Conservation (phyloP, 2,113 vertebrate genomes). For the Forbesichthys papilliferus region DNA sequence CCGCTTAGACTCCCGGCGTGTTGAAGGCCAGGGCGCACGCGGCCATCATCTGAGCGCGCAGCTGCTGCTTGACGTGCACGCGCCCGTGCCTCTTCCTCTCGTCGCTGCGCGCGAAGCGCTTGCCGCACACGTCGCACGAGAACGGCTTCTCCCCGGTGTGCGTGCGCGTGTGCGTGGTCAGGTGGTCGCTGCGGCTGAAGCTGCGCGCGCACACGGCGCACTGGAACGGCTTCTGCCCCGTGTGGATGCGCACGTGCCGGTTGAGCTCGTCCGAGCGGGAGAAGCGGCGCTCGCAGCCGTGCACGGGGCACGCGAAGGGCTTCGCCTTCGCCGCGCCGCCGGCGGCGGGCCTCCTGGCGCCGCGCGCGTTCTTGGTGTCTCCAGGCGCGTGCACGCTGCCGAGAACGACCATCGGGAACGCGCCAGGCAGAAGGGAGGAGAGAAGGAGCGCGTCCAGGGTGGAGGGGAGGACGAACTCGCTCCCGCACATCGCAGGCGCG, state of each 20-base stretch:
- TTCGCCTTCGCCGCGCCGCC: constrained; percentile 76
- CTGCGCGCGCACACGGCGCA: constrained; percentile 91
- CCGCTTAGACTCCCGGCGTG: constrained; percentile 54
- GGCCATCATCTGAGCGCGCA: constrained; percentile 72
- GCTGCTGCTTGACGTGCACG: constrained; percentile 89
- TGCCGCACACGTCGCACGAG: constrained; percentile 93
- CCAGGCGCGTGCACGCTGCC: constrained; percentile 35
- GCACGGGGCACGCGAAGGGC: constrained; percentile 87
- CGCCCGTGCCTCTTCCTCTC: constrained; percentile 93
- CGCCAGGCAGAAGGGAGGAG: constrained; percentile 65
- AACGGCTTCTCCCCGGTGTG: constrained; percentile 96
- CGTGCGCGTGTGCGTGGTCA: constrained; percentile 95
- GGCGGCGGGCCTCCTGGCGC: constrained; percentile 30
- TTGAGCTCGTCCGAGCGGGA: constrained; percentile 93
- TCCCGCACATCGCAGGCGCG: constrained; percentile 13
- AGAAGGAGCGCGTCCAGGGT: constrained; percentile 64
- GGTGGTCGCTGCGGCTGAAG: constrained; percentile 97
- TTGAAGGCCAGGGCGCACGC: constrained; percentile 65
- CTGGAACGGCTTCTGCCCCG: constrained; percentile 96
- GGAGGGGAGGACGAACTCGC: constrained; percentile 36
- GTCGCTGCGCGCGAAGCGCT: constrained; percentile 89
- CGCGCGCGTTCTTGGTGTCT: constrained; percentile 37
- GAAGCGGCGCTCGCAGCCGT: constrained; percentile 88
- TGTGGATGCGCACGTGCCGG: constrained; percentile 92
- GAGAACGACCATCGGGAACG: constrained; percentile 60